Base-by-base conservation (phyloP, 2,113 vertebrate species). In the Alces alces region DNA sequence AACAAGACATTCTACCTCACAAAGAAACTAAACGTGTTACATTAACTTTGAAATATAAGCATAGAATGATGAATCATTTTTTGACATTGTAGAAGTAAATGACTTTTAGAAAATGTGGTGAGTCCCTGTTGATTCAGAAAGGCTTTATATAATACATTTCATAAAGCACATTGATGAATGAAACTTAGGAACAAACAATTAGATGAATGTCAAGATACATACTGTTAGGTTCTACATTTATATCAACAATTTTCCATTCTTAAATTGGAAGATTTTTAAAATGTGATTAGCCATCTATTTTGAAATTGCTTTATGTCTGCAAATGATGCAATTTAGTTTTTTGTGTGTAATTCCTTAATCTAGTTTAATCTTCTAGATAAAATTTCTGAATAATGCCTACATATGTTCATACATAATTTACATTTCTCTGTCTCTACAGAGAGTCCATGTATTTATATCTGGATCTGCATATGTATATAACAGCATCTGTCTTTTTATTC, bases 41-140 rank as follows among this genome's bases (percentile, higher is more conserved):
- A 76, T 91, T 96, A 91, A 39, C 95, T 96, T 96, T 96, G 96
- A 97, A 97, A 97, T 84, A 64, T 64, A 96, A 97, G n/a, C 82
- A 70, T 84, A 89, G 58, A 88, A 93, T 96, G 89, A 94, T 97
- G 88, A 96, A 97, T 97, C 78, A 82, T 55, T 98, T 91, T 97
- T 97, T 97, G 93, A 97, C 78, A 96, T 92, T 97, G 54, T 52
- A 54, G 58, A 95, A 97, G 58, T 76, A 96, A 96, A 93, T 97
- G 79, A 96, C 89, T 95, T 98, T 95, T 97, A 33, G 61, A 97
- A 97, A 93, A 91, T 78, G 25, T 87, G 43, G 50, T 11, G 14
- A 97, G 57, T 97, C 84, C 64, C 82, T 90, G 78, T 90, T 95
- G 83, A 91, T 90, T 92, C 52, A 52, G 15, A 91, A 87, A 95